These are phyloP conservation scores for Leistus spinibarbis DNA, from an alignment of 2,888 invertebrate species.

Conservation along the genomic window DNA sequence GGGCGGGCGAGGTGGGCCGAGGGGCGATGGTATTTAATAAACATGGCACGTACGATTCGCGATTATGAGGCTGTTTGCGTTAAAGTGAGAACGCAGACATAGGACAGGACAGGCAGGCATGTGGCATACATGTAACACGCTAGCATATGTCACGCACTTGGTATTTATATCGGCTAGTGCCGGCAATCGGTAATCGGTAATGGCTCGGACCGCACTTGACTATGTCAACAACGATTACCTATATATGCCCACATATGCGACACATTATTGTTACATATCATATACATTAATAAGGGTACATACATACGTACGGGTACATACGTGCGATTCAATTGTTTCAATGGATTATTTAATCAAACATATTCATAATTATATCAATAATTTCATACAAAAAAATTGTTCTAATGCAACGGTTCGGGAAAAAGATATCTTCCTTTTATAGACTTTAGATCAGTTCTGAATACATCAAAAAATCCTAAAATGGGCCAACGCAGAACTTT, in stretches of 20 bases:
- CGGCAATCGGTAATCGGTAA: too few species aligned
- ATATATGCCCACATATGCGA: not conserved
- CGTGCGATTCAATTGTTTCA: not conserved
- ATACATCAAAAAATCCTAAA: too few species aligned
- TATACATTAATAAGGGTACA: not conserved
- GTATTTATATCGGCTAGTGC: slow-evolving; percentile 31
- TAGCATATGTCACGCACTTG: slow-evolving; percentile 33
- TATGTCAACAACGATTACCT: not conserved
- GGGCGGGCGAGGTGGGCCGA: not conserved
- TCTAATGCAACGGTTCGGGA: too few species aligned
- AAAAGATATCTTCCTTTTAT: too few species aligned
- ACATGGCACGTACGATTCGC: slow-evolving; percentile 25
- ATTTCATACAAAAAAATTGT: too few species aligned
- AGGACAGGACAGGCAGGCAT: not conserved
- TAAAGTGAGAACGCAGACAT: slow-evolving; percentile 15
- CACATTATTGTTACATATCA: not conserved
- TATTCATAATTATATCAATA: not conserved
- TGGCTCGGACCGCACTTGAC: not conserved
- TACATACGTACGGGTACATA: too few species aligned
- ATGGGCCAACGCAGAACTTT: too few species aligned
- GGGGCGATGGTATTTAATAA: slow-evolving; percentile 28
- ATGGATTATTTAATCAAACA: not conserved
- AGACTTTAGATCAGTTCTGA: too few species aligned
- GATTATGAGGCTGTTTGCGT: slow-evolving; percentile 24
- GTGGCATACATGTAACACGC: not conserved